These are phyloP conservation scores for Ammospiza caudacuta DNA, from an alignment of 2,113 vertebrate genomes.

Conservation along the genomic window DNA sequence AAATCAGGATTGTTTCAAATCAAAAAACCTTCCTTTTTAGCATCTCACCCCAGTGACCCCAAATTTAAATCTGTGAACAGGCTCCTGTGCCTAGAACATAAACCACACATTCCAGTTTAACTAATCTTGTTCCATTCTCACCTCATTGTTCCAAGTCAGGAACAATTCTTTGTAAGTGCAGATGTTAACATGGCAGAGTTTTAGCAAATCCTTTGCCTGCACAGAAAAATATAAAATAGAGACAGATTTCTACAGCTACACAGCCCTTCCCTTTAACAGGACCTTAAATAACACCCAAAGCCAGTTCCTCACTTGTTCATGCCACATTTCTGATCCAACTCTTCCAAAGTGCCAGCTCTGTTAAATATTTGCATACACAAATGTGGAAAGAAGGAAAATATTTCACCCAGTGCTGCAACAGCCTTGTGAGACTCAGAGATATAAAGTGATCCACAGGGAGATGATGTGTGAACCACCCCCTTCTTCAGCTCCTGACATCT, in stretches of 20 bases:
- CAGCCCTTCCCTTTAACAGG: not conserved
- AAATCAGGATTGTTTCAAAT: not conserved
- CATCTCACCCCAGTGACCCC: not conserved
- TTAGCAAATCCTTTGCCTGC: conserved; percentile 70
- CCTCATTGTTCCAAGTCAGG: conserved; percentile 72
- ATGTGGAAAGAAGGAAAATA: not conserved
- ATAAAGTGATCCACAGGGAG: not conserved
- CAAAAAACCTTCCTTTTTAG: not conserved
- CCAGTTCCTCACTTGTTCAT: not conserved
- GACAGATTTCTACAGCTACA: not conserved
- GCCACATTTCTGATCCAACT: not conserved
- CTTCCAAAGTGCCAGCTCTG: not conserved
- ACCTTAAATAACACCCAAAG: not conserved
- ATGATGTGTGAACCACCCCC: not conserved
- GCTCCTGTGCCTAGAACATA: not conserved
- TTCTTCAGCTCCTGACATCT: not conserved
- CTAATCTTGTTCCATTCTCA: conserved; percentile 17
- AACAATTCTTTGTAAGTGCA: conserved; percentile 78
- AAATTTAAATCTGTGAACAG: not conserved
- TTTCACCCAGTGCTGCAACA: not conserved
- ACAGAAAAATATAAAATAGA: not conserved
- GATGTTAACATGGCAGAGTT: conserved; percentile 70
- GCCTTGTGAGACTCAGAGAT: not conserved
- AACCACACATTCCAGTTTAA: not conserved
- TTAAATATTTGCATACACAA: not conserved